Base-by-base conservation (phyloP, 2,888 invertebrate species). In the Lathronympha strigana region DNA sequence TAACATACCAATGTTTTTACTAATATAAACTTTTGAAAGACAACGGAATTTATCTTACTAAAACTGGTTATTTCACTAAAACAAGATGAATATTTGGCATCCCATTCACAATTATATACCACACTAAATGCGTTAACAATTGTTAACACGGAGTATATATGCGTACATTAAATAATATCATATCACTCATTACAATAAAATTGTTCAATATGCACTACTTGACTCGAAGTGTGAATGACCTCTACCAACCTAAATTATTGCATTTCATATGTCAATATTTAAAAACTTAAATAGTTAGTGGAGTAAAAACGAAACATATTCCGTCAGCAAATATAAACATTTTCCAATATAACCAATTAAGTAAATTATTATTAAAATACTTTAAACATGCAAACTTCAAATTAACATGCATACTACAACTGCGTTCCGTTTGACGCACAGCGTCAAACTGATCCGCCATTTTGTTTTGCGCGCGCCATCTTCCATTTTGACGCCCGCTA, bases 41-140 rank as follows among this genome's bases (percentile, higher is more conserved):
- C 31, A 17, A 43, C 28, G 19, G 55, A 19, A 9, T 40, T 54
- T 13, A 5, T 9, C n/a, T 47, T 50, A 38, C 45, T 51, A 53
- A 11, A 76, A 82, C 75, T 83, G 81, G 83, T 78, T 76, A 75
- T 69, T 71, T 73, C 75, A 70, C 66, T 67, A 68, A 51, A 69
- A 76, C 72, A 61, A 72, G 79, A 80, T 80, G 83, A 83, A 84
- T 90, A 90, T 92, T 92, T 91, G 90, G 92, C 87, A 88, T 90
- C 83, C 86, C 79, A 86, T 87, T 88, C 84, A 88, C 88, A 57
- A 86, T 80, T 74, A 72, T 77, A 78, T 74, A 81, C 76, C 76
- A 80, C 81, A 81, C 77, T 80, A 80, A 77, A 79, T 81, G 80
- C 76, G 74, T 76, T 81, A 80, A 81, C 76, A 62, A 70, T 68